Evolutionary conservation across 2,888 invertebrate species (phyloP).

Genomic region (Chromoteleia sp.): DNA sequence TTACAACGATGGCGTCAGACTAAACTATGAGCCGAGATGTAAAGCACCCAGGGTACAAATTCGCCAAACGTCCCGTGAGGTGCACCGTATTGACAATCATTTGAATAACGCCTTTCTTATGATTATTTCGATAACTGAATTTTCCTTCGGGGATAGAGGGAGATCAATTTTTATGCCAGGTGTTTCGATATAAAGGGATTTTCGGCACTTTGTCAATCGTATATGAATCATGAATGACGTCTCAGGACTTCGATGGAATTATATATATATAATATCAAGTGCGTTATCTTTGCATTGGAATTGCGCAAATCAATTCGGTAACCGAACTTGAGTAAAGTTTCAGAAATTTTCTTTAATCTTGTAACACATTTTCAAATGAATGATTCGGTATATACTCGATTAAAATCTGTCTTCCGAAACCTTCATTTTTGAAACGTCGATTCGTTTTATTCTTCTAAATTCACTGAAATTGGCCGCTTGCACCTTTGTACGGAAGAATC

Average conservation of each 20-base stretch:
- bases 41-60: slow-evolving; percentile 24
- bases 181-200: slow-evolving; percentile 12
- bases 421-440: no score
- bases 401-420: no score
- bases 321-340: no score
- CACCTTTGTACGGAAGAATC: no score
- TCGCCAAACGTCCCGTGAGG: slow-evolving; percentile 21
- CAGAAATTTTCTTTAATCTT: no score
- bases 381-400: no score
- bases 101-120: slow-evolving; percentile 49
- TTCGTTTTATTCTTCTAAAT: no score
- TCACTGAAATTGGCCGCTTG: no score
- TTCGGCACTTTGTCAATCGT: slow-evolving; percentile 22
- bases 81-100: slow-evolving; percentile 26
- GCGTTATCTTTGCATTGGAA: slow-evolving; percentile 15
- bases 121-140: slow-evolving; percentile 51
- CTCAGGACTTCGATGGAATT: not conserved
- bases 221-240: slow-evolving; percentile 34
- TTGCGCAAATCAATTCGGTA: slow-evolving; percentile 2
- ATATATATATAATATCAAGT: slow-evolving; percentile 20
- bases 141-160: not conserved
- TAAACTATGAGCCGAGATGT: not conserved
- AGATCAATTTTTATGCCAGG: slow-evolving; percentile 34
- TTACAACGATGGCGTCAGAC: not conserved
- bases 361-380: no score